These are phyloP conservation scores for Stigmatopora argus DNA, from an alignment of 2,113 vertebrate species.

Conservation along the genomic window DNA sequence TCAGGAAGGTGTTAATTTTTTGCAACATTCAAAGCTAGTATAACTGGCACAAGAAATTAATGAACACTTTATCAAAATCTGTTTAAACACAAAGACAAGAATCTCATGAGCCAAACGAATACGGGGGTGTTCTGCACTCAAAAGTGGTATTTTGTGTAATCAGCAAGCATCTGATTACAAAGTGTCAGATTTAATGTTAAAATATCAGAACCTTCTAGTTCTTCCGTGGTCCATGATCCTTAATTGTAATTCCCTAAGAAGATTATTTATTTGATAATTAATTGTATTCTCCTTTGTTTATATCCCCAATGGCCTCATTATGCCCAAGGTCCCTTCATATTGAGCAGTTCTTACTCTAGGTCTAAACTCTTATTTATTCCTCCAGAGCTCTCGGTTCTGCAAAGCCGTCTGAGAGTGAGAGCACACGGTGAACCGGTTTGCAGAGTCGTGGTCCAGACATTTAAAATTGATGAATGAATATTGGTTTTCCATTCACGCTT, in stretches of 20 bases:
- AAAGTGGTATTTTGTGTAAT: slow-evolving; percentile 2
- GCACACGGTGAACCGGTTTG: no score
- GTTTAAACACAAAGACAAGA: no score
- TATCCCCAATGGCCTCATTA: slow-evolving; percentile 10
- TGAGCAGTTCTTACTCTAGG: neutral
- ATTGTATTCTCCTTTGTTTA: slow-evolving; percentile 19
- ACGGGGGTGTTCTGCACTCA: no score
- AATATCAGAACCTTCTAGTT: slow-evolving; percentile 14
- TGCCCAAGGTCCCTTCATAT: slow-evolving; percentile 6
- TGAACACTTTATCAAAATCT: no score
- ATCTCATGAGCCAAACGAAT: no score
- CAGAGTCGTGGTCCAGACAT: no score
- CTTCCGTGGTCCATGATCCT: slow-evolving; percentile 19
- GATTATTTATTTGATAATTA: slow-evolving; percentile 11
- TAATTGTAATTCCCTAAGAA: slow-evolving; percentile 27
- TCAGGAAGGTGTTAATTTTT: no score
- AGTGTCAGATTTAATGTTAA: slow-evolving; percentile 12
- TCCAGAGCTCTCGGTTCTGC: neutral
- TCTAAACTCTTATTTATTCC: neutral
- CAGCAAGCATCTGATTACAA: slow-evolving; percentile 9
- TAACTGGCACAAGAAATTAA: no score
- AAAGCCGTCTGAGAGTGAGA: no score
- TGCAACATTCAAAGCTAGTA: no score
- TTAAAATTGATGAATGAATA: no score
- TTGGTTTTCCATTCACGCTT: no score